A percentile compares a stretch with the other conserved stretches of the same genome.
Evolutionary conservation across 2,113 vertebrate genomes (phyloP).

Genomic region (Chaetura pelagica): DNA sequence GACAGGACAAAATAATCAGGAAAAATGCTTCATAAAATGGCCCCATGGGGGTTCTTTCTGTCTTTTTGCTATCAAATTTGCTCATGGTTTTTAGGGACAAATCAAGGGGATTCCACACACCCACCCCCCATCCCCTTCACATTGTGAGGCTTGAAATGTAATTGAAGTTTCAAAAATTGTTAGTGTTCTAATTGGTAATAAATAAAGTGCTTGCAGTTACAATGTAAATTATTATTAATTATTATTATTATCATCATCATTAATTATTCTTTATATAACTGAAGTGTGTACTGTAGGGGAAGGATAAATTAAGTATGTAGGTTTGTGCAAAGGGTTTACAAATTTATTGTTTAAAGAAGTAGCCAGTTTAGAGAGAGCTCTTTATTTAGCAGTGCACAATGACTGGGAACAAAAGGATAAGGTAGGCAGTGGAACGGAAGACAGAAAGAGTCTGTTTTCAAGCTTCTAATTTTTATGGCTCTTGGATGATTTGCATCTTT

Average conservation of each 20-base stretch:
- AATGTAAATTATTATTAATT: too few species aligned
- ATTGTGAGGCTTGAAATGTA: neutral
- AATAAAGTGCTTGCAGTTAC: neutral
- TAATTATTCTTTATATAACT: neutral
- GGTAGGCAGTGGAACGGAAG: neutral
- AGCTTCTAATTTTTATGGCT: neutral
- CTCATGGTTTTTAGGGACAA: neutral
- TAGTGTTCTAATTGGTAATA: neutral
- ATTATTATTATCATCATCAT: too few species aligned
- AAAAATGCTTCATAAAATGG: neutral
- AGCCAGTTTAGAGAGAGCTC: neutral
- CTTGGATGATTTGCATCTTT: neutral
- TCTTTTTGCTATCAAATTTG: neutral
- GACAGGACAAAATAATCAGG: neutral
- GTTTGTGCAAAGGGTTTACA: neutral
- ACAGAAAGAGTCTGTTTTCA: neutral
- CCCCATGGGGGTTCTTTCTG: neutral
- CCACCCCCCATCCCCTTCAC: neutral
- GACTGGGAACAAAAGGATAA: neutral
- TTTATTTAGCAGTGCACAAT: neutral
- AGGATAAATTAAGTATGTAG: neutral
- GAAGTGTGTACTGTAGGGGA: neutral
- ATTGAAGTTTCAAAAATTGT: neutral
- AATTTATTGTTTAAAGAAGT: neutral
- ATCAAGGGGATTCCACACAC: neutral